Base-by-base conservation (phyloP, 2,797 vertebrate species). In the Characodon lateralis region DNA sequence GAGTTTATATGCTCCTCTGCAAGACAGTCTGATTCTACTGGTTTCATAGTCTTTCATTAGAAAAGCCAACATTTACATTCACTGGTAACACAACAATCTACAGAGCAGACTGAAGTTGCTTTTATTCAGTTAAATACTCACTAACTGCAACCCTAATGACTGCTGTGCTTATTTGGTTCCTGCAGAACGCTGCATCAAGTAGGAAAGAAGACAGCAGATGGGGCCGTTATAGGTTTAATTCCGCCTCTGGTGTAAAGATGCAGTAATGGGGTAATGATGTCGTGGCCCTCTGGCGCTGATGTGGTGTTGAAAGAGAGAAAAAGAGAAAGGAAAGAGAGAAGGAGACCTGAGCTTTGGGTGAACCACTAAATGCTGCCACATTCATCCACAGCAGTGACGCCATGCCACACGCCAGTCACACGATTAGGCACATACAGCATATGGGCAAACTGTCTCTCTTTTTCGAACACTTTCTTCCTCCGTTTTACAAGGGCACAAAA, bases 281-380 rank as follows among this genome's bases (percentile, higher is more conserved):
- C 84, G 85, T 35, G 87, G 87, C 78, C 84, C 88, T 85, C 84
- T 84, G 88, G 87, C 84, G 91, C 89, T 92, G 90, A 91, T 92
- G 89, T 91, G 88, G 89, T 93, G 90, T 90, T 90, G 91, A 91
- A 83, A 86, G 88, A 91, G 84, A 91, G 88, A 85, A 88, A 90
- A 86, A 80, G 88, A 90, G 88, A 89, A 87, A 81, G 89, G 89
- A 87, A 89, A 86, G 75, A 83, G 69, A 81, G 81, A 87, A 81
- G 85, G 83, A 89, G 91, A 92, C 89, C 89, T 90, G 87, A 89
- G 86, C 87, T 87, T 83, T 76, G 83, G 89, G 80, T 85, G 87
- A 94, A 95, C 93, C 93, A 91, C 93, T 93, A 93, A 95, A 92
- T 84, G 89, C 83, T 94, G 93, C 92, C 92, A 93, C 89, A 94